Percentiles rank a stretch among this genome's conserved stretches.
Conservation (phyloP, 2,113 vertebrate species). For the Buteo buteo region DNA sequence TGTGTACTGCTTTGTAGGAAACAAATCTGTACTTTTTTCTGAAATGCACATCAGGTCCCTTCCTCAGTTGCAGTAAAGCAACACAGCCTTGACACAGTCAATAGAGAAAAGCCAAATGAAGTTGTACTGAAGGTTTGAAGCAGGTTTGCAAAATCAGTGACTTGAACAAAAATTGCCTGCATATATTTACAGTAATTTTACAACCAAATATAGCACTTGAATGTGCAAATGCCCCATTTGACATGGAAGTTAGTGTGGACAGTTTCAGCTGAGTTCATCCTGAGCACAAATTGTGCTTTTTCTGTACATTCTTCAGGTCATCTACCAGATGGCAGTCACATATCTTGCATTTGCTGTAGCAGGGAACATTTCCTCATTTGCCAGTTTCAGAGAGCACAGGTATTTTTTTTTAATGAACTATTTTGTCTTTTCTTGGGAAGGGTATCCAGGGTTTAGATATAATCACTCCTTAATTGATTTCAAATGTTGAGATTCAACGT, state of each 20-base stretch:
- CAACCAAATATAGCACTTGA: background rate
- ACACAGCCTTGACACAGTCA: background rate
- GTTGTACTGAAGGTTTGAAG: background rate
- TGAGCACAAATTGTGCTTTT: background rate
- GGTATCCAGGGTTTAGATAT: background rate
- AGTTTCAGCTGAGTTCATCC: background rate
- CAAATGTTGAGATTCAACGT: background rate
- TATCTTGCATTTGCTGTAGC: background rate
- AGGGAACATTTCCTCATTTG: background rate
- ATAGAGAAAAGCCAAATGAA: background rate
- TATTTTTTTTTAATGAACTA: background rate
- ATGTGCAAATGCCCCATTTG: background rate
- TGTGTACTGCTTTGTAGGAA: background rate
- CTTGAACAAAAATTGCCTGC: background rate
- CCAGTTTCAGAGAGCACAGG: background rate
- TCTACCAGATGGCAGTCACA: background rate
- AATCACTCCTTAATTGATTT: slow-evolving; percentile 1
- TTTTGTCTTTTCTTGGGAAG: background rate
- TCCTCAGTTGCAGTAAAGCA: background rate
- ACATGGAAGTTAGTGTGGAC: background rate
- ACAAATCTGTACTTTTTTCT: background rate
- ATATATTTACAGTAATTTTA: background rate
- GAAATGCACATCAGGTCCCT: background rate
- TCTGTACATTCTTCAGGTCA: background rate
- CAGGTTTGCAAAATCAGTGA: background rate